These are phyloP conservation scores for Aphelinus certus DNA, from an alignment of 1,140 invertebrate species.

Conservation along the genomic window DNA sequence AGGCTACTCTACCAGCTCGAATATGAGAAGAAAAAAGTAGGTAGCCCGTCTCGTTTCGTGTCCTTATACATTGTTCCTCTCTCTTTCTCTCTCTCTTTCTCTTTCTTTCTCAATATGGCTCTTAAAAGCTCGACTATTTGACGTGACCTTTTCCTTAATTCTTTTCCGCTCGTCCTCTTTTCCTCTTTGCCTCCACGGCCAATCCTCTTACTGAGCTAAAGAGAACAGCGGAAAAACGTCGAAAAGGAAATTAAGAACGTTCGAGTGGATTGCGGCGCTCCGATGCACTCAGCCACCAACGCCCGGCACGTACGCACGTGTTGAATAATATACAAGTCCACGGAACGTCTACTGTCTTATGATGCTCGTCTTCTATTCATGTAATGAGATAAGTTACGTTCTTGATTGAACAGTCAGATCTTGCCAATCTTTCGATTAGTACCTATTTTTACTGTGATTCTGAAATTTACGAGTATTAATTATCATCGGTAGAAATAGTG, in stretches of 20 bases:
- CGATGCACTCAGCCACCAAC: no score
- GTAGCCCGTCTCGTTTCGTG: constrained; percentile 4
- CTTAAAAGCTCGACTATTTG: constrained; percentile 23
- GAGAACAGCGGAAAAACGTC: background rate
- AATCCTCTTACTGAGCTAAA: constrained; percentile 40
- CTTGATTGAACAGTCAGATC: no score
- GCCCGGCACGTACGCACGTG: constrained; percentile 34
- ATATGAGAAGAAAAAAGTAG: background rate
- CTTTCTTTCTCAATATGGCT: constrained; percentile 11
- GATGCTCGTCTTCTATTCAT: no score
- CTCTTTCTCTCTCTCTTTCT: background rate
- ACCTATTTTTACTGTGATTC: no score
- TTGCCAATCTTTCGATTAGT: no score
- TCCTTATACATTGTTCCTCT: constrained; percentile 2
- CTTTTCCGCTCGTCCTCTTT: constrained; percentile 19
- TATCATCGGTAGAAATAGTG: no score
- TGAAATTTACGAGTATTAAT: no score
- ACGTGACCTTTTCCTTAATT: constrained; percentile 14
- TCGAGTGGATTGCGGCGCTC: constrained; percentile 41
- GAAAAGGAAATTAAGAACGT: constrained; percentile 31
- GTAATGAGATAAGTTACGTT: no score
- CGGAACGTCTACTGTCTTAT: background rate
- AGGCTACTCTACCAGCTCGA: no score
- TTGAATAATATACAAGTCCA: constrained; percentile 19
- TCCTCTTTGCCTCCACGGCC: constrained; percentile 42